These are phyloP conservation scores for Eudorcas thomsonii DNA, from an alignment of 2,113 vertebrate genomes.

Conservation along the genomic window DNA sequence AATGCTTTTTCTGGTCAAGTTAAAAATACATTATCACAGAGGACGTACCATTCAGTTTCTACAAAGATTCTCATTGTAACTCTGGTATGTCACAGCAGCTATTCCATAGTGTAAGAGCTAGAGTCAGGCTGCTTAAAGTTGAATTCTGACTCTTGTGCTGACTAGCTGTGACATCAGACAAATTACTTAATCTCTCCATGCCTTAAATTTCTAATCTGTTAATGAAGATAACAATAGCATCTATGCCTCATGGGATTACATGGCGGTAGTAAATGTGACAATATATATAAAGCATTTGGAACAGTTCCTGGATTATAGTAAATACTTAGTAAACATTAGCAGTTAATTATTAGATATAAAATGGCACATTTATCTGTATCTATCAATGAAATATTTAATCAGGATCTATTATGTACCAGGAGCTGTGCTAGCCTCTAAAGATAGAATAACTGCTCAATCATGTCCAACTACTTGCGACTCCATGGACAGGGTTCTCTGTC, in stretches of 20 bases:
- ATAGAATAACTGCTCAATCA: background rate
- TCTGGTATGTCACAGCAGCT: background rate
- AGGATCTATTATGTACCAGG: background rate
- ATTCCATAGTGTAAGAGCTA: background rate
- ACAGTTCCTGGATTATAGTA: background rate
- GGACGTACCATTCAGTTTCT: background rate
- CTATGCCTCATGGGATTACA: background rate
- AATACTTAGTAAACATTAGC: background rate
- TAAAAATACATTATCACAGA: background rate
- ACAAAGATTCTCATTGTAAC: background rate
- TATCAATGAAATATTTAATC: background rate
- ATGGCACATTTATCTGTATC: background rate
- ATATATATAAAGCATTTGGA: background rate
- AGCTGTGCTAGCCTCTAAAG: background rate
- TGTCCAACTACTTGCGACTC: background rate
- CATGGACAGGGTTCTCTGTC: background rate
- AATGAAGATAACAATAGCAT: background rate
- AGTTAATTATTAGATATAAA: background rate
- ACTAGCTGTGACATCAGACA: background rate
- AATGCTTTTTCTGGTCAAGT: background rate
- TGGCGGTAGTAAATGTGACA: background rate
- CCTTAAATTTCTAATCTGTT: background rate
- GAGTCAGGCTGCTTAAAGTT: background rate
- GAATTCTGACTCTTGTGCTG: background rate
- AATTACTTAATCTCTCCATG: background rate